These are phyloP conservation scores for Apus apus DNA, from an alignment of 2,113 vertebrate species.

Conservation along the genomic window DNA sequence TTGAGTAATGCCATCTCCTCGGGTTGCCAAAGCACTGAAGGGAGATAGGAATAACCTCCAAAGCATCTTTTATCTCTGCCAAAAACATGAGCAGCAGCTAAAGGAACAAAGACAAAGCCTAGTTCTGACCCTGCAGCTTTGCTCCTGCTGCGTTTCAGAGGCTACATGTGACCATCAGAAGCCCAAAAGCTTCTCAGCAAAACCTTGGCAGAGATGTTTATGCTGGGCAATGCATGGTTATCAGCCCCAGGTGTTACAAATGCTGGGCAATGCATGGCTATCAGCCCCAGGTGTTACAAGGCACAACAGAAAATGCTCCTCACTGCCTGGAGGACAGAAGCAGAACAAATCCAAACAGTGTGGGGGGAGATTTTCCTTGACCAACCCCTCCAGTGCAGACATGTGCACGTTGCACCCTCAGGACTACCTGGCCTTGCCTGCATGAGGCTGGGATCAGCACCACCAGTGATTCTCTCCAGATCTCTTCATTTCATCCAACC, in stretches of 20 bases:
- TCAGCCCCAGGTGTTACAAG: background rate
- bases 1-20: background rate
- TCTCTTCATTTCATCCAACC: background rate
- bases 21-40: background rate
- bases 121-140: background rate
- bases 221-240: background rate
- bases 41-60: background rate
- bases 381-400: background rate
- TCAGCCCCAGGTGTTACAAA: background rate
- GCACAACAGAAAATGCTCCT: rapidly evolving
- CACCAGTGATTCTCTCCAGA: background rate
- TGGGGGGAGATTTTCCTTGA: background rate
- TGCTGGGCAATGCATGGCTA: no score
- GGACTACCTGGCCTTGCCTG: background rate
- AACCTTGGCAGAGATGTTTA: background rate
- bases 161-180: background rate
- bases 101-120: background rate
- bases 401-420: background rate
- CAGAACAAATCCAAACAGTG: background rate
- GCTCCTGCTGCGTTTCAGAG: background rate
- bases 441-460: background rate
- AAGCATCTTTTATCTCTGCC: background rate
- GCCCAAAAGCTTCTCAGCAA: background rate
- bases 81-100: background rate
- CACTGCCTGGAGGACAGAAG: background rate